Evolutionary conservation across 2,113 vertebrate genomes (phyloP).

Genomic region (Taxidea taxus): DNA sequence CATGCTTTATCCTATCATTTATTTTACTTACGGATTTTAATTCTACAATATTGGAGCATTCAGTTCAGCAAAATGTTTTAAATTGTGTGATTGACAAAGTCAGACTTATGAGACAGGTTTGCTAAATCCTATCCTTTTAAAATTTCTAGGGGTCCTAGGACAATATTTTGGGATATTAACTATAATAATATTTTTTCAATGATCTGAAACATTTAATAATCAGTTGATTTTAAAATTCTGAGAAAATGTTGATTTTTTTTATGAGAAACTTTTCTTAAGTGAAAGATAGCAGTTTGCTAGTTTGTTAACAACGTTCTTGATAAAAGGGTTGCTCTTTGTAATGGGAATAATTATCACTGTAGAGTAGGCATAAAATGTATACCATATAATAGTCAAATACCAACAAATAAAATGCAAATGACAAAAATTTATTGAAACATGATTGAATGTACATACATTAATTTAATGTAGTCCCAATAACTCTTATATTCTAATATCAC

Average conservation of each 20-base stretch:
- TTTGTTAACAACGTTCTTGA: slow-evolving; percentile 46
- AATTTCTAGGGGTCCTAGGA: background rate
- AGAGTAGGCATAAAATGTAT: slow-evolving; percentile 38
- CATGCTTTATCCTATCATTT: background rate
- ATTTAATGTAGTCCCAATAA: background rate
- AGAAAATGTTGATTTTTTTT: slow-evolving; percentile 28
- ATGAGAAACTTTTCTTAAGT: background rate
- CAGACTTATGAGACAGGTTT: background rate
- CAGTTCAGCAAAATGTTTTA: background rate
- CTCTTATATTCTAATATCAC: background rate
- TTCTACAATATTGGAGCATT: background rate
- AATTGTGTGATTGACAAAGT: background rate
- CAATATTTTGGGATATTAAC: background rate
- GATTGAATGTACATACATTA: background rate
- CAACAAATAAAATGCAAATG: slow-evolving; percentile 53
- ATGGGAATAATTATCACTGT: slow-evolving; percentile 72
- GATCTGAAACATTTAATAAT: background rate
- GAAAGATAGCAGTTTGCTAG: slow-evolving; percentile 38
- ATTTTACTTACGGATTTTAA: background rate
- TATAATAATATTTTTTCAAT: background rate
- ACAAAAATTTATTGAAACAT: slow-evolving; percentile 36
- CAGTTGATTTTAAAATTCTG: background rate
- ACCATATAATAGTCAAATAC: background rate
- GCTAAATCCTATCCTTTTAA: background rate
- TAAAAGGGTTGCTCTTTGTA: background rate